Evolutionary conservation across 1,140 invertebrate species (phyloP).

Genomic region (Drosophila parvula): DNA sequence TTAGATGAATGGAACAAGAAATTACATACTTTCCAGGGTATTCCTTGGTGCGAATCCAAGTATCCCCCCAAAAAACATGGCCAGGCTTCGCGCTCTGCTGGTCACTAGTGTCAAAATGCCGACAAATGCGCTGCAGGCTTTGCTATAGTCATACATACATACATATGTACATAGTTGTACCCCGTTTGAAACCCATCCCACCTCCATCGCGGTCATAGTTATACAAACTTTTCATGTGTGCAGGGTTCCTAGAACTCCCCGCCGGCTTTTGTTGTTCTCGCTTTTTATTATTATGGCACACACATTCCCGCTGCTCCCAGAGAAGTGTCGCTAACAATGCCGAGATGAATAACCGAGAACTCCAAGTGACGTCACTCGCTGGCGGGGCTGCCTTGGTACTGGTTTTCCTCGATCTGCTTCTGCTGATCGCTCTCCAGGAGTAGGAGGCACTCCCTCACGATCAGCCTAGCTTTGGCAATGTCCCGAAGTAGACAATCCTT

Average conservation of each 20-base stretch:
- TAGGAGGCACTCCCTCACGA: constrained; percentile 47
- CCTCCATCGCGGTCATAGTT: constrained; percentile 22
- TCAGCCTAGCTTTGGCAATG: constrained; percentile 59
- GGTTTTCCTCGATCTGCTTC: not conserved
- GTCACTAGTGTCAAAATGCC: constrained; percentile 53
- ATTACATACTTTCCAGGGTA: constrained; percentile 15
- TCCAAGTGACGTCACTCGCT: constrained; percentile 44
- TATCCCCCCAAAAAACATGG: not conserved
- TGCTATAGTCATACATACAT: constrained; percentile 9
- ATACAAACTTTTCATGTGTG: constrained; percentile 18
- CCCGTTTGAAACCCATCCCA: constrained; percentile 14
- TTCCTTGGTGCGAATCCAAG: not conserved
- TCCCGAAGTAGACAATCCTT: constrained; percentile 64
- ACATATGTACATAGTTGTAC: too few species aligned
- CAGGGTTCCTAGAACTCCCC: constrained; percentile 45
- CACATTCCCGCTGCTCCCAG: not conserved
- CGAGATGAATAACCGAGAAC: constrained; percentile 4
- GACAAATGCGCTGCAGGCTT: constrained; percentile 23
- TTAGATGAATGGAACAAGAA: not conserved
- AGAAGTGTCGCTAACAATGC: constrained; percentile 22
- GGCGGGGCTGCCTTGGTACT: not conserved
- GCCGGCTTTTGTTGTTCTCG: constrained; percentile 22
- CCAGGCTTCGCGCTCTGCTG: constrained; percentile 45
- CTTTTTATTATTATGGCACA: constrained; percentile 40
- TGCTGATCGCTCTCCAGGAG: constrained; percentile 46